Conservation (phyloP, 2,113 vertebrate species). For the Crotophaga sulcirostris region DNA sequence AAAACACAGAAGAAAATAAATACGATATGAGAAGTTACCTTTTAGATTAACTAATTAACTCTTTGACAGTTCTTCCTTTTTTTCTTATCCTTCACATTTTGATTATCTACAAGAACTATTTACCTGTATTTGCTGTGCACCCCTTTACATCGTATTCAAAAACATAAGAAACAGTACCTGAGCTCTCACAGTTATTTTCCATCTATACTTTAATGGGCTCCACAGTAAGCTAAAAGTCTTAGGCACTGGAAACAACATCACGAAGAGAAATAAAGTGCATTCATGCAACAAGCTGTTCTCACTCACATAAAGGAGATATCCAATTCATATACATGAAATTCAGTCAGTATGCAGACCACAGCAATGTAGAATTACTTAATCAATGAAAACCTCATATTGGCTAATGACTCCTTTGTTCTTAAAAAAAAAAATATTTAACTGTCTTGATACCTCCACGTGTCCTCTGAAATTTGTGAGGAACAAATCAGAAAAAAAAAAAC, state of each 20-base stretch:
- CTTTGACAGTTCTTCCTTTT: neutral
- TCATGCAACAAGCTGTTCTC: neutral
- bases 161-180: neutral
- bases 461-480: neutral
- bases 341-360: neutral
- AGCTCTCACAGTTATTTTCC: neutral
- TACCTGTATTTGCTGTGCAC: neutral
- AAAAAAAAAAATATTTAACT: neutral
- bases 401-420: neutral
- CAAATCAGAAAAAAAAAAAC: neutral
- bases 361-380: neutral
- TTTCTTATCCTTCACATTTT: neutral
- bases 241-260: neutral
- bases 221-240: neutral
- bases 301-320: neutral
- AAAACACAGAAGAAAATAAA: slow-evolving; percentile 17
- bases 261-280: neutral
- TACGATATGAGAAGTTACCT: neutral
- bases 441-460: neutral
- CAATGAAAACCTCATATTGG: neutral
- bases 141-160: neutral
- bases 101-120: neutral
- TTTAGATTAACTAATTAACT: neutral
- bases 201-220: neutral
- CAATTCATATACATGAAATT: neutral